Evolutionary conservation across 2,888 invertebrate genomes (phyloP).

Genomic region (Acrobasis repandana): DNA sequence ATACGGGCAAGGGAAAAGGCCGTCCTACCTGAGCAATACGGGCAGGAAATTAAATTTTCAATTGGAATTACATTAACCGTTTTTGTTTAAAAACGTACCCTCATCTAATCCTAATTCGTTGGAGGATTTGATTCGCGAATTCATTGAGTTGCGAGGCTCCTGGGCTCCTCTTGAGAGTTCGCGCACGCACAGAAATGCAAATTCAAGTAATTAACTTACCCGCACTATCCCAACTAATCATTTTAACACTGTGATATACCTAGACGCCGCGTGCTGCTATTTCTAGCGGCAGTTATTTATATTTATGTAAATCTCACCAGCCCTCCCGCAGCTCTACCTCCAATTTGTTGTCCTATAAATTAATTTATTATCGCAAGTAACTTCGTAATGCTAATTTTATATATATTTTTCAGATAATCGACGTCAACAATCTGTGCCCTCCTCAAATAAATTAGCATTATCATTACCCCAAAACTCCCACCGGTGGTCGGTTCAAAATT

Average conservation of each 20-base stretch:
- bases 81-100: constrained; percentile 63
- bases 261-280: constrained; percentile 10
- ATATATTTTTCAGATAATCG: too few relatives aligned
- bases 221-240: constrained; percentile 25
- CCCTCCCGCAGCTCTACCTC: not conserved
- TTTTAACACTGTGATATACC: constrained; percentile 19
- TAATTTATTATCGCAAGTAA: not conserved
- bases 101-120: constrained; percentile 71
- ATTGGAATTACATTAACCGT: constrained; percentile 60
- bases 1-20: constrained; percentile 32
- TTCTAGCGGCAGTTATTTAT: constrained; percentile 14
- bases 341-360: not conserved
- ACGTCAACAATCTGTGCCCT: not conserved
- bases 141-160: constrained; percentile 48
- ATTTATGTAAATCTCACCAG: constrained; percentile 8
- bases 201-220: constrained; percentile 30
- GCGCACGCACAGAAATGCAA: constrained; percentile 36
- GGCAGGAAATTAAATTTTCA: constrained; percentile 54
- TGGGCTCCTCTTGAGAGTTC: constrained; percentile 39
- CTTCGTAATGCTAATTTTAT: too few relatives aligned
- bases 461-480: not conserved
- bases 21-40: constrained; percentile 43
- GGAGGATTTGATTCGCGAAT: constrained; percentile 61
- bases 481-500: constrained; percentile 18
- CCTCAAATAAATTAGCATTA: constrained; percentile 20